Evolutionary conservation across 2,888 invertebrate species (phyloP).

Genomic region (Schrankia costaestrigalis): DNA sequence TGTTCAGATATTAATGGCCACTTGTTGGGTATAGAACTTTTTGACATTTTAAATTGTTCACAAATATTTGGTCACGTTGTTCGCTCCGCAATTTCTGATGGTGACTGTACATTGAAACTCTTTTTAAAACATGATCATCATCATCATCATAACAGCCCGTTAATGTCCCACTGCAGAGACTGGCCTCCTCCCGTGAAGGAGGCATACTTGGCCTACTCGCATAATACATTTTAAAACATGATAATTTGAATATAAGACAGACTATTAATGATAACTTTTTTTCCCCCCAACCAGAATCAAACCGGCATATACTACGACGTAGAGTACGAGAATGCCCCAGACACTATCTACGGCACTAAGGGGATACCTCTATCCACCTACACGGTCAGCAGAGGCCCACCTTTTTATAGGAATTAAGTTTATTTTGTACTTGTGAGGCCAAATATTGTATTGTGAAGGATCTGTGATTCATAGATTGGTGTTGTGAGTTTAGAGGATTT

Average conservation of each 20-base stretch:
- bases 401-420: slow-evolving; percentile 73
- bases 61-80: too few species aligned
- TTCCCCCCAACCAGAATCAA: slow-evolving; percentile 85
- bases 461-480: too few species aligned
- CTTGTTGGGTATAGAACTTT: too few species aligned
- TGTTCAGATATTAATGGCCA: too few species aligned
- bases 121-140: too few species aligned
- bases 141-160: background rate
- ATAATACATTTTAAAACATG: background rate
- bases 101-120: too few species aligned
- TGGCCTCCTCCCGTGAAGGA: too few species aligned
- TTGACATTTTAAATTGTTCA: too few species aligned
- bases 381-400: slow-evolving; percentile 86
- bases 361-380: slow-evolving; percentile 92
- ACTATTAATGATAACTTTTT: background rate
- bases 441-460: too few species aligned
- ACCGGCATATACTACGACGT: slow-evolving; percentile 95
- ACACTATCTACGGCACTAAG: slow-evolving; percentile 81
- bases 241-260: background rate
- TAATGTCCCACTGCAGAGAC: background rate
- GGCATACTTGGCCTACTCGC: background rate
- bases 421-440: too few species aligned
- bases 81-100: too few species aligned
- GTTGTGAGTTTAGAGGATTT: too few species aligned
- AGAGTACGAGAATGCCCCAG: slow-evolving; percentile 87